Evolutionary conservation across 2,888 invertebrate species (phyloP), one percentile per base, ranked within the genome.

Genomic region (Petrophora chlorosata): DNA sequence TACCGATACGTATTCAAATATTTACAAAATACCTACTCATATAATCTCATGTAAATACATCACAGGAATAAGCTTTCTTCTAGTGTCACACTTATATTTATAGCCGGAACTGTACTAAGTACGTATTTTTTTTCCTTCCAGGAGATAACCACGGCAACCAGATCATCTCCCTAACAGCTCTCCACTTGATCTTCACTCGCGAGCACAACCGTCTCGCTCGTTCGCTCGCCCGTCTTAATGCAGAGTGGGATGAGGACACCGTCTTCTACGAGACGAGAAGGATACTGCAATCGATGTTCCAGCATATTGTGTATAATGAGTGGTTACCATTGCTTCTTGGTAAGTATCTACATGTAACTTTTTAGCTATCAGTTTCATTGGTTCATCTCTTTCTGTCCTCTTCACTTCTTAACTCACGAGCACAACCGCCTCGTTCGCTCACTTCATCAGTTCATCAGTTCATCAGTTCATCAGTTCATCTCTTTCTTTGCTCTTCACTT

Each of bases 161-260:
- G 76, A 93, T 95, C 63, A 93, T 95, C 5, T 94, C 95, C 0
- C 84, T 96, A 30, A 94, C 94, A 0, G 92, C 93, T 0, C 68
- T 96, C 0, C 96, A 97, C 59, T 93, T 94, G 0, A 67, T 96
- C 4, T 94, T 95, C 72, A 92, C 95, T 10, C 90, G 97, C 17
- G 96, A 97, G 67, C 97, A 97, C 76, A 97, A 97, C 78, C 92
- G 96, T 0, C 70, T 97, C 1, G 96, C 96, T 0, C 79, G 82
- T 1, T 89, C 87, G 2, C 75, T 97, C 15, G 66, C 86, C 0
- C 70, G 81, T 2, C 62, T 96, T 5, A 97, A 98, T 87, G 95
- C 95, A 0, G 91, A 92, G 32, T 95, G 95, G 93, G 86, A 90
- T 17, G 96, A 96, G 64, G 95, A 96, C 55, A 87, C 84, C 0